Evolutionary conservation across 2,113 vertebrate species (phyloP).

Genomic region (Phaetusa simplex): DNA sequence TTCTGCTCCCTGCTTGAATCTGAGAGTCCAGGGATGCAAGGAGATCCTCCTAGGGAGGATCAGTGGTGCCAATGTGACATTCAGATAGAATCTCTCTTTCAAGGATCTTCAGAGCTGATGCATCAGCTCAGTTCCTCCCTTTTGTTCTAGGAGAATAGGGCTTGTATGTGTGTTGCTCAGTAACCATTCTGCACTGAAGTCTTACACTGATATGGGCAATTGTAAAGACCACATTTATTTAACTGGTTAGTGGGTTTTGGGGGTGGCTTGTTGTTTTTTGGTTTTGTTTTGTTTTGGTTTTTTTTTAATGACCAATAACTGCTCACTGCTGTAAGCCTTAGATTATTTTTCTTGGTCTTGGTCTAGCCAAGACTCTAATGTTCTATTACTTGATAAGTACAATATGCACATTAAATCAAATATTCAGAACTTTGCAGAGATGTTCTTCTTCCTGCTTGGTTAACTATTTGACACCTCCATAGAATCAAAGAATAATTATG

Average conservation of each 20-base stretch:
- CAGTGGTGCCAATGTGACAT: not conserved
- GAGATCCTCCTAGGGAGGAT: not conserved
- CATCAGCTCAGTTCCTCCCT: not conserved
- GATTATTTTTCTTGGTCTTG: not conserved
- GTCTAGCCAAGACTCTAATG: not conserved
- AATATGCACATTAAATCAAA: not conserved
- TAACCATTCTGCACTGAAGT: not conserved
- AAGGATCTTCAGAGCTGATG: not conserved
- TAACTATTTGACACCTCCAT: not conserved
- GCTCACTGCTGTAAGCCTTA: not conserved
- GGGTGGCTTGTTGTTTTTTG: not conserved
- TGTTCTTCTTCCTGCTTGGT: not conserved
- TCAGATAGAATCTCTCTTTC: not conserved
- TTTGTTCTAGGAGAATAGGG: not conserved
- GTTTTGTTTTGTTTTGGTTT: not conserved
- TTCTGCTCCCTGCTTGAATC: not conserved
- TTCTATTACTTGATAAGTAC: not conserved
- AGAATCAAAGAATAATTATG: not conserved
- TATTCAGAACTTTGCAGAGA: not conserved
- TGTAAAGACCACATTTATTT: not conserved
- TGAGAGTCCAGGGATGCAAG: not conserved
- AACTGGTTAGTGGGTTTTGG: no score
- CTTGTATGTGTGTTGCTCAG: not conserved
- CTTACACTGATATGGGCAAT: not conserved
- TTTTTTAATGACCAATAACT: not conserved